phyloP scores from a whole-genome alignment of 2,113 vertebrate species.

The Sinocyclocheilus anophthalmus region DNA sequence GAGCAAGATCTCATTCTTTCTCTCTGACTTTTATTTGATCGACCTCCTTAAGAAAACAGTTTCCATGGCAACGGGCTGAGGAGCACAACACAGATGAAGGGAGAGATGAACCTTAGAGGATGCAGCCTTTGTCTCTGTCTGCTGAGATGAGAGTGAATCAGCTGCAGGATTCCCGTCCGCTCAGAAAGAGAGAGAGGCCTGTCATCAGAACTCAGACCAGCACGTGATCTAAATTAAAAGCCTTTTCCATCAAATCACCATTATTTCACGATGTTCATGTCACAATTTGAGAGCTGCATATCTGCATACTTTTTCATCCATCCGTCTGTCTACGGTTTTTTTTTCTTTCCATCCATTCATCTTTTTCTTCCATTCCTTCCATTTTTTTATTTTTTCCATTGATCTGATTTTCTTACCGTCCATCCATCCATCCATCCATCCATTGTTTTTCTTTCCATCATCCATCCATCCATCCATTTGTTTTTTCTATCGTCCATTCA shows the following conservation, averaged over 20 bases:
- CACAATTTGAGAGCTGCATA: background rate
- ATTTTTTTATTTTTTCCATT: background rate
- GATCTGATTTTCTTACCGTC: background rate
- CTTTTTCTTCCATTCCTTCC: background rate
- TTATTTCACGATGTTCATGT: background rate
- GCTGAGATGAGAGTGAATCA: background rate
- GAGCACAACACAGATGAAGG: constrained; percentile 56
- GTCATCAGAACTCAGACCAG: background rate
- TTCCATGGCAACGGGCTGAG: constrained; percentile 63
- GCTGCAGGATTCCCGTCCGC: constrained; percentile 3
- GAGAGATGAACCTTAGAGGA: constrained; percentile 49
- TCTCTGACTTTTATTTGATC: constrained; percentile 36
- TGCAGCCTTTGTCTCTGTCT: background rate
- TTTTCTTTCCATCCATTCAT: background rate
- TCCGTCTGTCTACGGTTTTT: background rate
- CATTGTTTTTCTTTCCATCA: background rate
- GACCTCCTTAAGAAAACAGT: constrained; percentile 49
- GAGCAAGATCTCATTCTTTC: constrained; percentile 2
- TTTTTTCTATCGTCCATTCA: background rate
- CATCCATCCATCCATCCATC: no score
- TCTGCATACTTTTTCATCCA: background rate
- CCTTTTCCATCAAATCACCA: background rate
- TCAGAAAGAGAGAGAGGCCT: background rate
- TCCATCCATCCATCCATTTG: background rate
- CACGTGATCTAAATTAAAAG: background rate